Percentiles rank a stretch among this genome's conserved stretches.
These are phyloP conservation scores for Daktulosphaira vitifoliae DNA, from an alignment of 1,140 invertebrate species.

Conservation along the genomic window DNA sequence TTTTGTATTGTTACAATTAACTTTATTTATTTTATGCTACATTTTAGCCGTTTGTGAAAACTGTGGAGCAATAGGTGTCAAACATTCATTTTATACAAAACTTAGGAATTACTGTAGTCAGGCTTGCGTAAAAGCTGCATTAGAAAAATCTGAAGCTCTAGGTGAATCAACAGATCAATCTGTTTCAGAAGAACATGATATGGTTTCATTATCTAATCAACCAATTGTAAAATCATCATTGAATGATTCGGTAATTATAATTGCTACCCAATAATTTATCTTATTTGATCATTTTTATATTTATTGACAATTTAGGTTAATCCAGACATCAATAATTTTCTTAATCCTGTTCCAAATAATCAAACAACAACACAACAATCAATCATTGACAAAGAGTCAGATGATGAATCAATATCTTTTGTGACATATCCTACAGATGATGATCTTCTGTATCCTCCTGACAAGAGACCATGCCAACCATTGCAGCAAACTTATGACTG, in stretches of 20 bases:
- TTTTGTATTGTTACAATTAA: constrained; percentile 8
- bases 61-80: constrained; percentile 80
- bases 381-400: background rate
- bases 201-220: too few species aligned
- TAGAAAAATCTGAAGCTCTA: background rate
- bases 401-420: constrained; percentile 27
- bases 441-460: constrained; percentile 37
- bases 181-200: too few species aligned
- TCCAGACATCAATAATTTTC: background rate
- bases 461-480: constrained; percentile 48
- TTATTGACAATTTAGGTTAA: background rate
- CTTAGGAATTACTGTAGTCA: constrained; percentile 70
- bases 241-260: too few species aligned
- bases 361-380: background rate
- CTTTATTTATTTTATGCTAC: constrained; percentile 34
- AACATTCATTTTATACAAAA: constrained; percentile 81
- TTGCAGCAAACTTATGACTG: constrained; percentile 70
- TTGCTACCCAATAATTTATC: too few species aligned
- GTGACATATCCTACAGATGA: constrained; percentile 31
- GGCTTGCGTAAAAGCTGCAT: constrained; percentile 50
- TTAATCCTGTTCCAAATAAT: background rate
- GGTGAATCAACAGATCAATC: background rate
- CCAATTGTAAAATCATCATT: too few species aligned
- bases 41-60: constrained; percentile 73
- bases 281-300: too few species aligned